phyloP scores from a whole-genome alignment of 2,113 vertebrate species.

The Leiothrix lutea region DNA sequence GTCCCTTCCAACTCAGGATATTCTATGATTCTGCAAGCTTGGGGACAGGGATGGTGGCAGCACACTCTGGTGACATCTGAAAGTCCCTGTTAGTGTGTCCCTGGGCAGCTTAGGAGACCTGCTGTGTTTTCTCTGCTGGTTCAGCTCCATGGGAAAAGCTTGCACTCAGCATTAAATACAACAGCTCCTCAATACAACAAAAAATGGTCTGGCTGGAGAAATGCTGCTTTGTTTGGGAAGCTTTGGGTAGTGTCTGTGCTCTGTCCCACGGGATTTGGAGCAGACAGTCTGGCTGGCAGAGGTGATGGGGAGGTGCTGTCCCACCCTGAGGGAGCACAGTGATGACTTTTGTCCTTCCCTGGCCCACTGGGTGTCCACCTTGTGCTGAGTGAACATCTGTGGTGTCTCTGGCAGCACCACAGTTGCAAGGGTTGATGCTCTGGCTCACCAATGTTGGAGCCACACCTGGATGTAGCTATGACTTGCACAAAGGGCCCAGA shows the following conservation, averaged over 20 bases:
- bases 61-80: neutral
- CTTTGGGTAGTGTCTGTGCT: neutral
- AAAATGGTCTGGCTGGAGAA: neutral
- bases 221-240: neutral
- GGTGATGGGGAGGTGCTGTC: neutral
- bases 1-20: neutral
- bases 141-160: neutral
- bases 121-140: neutral
- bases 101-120: accelerated
- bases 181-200: neutral
- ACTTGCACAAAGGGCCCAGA: neutral
- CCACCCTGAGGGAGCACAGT: neutral
- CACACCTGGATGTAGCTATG: accelerated
- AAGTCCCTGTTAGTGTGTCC: neutral
- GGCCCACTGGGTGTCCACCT: neutral
- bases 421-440: neutral
- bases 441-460: neutral
- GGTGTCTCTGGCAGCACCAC: neutral
- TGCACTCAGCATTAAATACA: neutral
- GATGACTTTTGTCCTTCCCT: neutral
- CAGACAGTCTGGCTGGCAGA: neutral
- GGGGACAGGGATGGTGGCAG: neutral
- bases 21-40: neutral
- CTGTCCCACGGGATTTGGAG: neutral
- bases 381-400: neutral